Conservation (phyloP, 2,797 vertebrate genomes). For the Limnodromus scolopaceus region DNA sequence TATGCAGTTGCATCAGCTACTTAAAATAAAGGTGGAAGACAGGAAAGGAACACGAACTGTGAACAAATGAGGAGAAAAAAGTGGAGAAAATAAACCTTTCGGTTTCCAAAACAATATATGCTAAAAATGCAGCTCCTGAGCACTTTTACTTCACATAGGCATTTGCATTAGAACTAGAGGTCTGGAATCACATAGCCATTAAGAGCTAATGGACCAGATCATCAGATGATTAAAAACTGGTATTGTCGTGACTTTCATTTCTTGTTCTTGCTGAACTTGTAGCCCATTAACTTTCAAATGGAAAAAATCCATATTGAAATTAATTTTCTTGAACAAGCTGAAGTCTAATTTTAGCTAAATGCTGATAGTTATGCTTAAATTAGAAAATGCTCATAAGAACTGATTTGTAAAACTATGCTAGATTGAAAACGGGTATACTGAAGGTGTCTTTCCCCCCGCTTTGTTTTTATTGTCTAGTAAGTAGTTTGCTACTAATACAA, state of each 20-base stretch:
- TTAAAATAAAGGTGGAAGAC: neutral
- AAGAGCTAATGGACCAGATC: neutral
- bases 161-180: neutral
- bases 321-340: neutral
- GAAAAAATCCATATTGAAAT: neutral
- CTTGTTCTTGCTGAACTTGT: neutral
- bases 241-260: neutral
- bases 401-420: neutral
- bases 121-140: neutral
- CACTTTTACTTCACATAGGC: neutral
- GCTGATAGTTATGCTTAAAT: neutral
- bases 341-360: neutral
- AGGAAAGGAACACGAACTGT: neutral
- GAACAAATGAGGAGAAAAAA: neutral
- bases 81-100: neutral
- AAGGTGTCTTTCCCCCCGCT: neutral
- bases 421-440: neutral
- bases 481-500: neutral
- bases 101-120: neutral
- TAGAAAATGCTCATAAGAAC: neutral
- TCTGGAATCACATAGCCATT: neutral
- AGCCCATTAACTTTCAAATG: neutral
- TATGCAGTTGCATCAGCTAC: neutral
- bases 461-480: neutral
- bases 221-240: neutral